Evolutionary conservation across 2,797 vertebrate genomes (phyloP).

Genomic region (Sebastes reedi): DNA sequence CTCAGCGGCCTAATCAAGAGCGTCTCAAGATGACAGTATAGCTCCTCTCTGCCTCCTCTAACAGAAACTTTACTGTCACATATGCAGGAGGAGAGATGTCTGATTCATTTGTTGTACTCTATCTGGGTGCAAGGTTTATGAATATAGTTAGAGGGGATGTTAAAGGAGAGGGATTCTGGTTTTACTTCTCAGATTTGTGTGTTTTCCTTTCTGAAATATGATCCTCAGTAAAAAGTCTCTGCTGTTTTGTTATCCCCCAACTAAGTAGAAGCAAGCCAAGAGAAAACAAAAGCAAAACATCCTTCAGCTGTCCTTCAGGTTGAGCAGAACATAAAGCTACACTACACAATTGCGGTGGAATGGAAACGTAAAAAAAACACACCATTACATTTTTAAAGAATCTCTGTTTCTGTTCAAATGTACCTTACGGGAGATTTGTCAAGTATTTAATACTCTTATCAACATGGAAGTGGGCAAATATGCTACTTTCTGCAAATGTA

Average conservation of each 20-base stretch:
- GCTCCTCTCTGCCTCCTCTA: not conserved
- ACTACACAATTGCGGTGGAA: not conserved
- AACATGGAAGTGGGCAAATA: too few relatives aligned
- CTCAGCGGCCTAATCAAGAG: conserved; percentile 32
- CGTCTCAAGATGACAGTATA: conserved; percentile 15
- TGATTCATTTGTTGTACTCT: not conserved
- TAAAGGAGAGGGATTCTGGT: not conserved
- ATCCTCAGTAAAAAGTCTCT: not conserved
- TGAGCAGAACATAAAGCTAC: not conserved
- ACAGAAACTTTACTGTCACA: not conserved
- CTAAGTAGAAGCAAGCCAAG: not conserved
- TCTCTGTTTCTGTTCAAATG: too few relatives aligned
- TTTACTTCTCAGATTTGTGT: not conserved
- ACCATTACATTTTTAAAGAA: not conserved
- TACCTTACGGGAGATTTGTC: too few relatives aligned
- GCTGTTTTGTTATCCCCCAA: not conserved
- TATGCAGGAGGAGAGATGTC: not conserved
- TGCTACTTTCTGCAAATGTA: too few relatives aligned
- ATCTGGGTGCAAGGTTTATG: not conserved
- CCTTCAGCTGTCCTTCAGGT: not conserved
- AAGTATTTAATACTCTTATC: too few relatives aligned
- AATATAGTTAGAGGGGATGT: conserved; percentile 2
- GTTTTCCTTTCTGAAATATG: not conserved
- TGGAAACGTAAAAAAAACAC: not conserved
- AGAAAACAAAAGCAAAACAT: not conserved